Evolutionary conservation across 2,888 invertebrate species (phyloP).

Genomic region (Cantharis lateralis): DNA sequence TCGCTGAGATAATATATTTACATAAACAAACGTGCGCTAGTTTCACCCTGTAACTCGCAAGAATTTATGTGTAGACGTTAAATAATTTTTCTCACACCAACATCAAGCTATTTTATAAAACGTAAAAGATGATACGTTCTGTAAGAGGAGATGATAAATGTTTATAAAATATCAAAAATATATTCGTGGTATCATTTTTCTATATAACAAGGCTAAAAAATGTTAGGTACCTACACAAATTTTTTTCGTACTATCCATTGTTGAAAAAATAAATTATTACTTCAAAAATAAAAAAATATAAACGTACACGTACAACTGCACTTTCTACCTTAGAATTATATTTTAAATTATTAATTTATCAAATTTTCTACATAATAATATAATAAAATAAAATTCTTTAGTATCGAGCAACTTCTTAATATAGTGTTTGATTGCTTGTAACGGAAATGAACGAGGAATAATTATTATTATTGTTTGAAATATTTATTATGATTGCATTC

Average conservation of each 20-base stretch:
- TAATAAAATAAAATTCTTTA: background rate
- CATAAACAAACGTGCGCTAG: conserved; percentile 40
- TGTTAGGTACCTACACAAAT: background rate
- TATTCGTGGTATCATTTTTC: conserved; percentile 3
- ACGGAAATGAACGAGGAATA: background rate
- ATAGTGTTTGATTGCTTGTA: background rate
- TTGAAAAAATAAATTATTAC: background rate
- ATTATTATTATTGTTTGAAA: background rate
- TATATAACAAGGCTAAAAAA: background rate
- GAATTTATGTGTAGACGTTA: conserved; percentile 17
- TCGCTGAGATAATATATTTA: conserved; percentile 40
- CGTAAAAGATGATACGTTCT: conserved; percentile 2
- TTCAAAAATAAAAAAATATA: background rate
- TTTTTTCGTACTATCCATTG: background rate
- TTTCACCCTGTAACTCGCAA: conserved; percentile 21
- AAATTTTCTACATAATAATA: background rate
- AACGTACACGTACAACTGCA: too few relatives aligned
- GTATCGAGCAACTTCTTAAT: background rate
- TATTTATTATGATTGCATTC: background rate
- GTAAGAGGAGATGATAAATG: conserved; percentile 11
- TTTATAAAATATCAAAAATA: conserved; percentile 2
- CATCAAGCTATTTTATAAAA: conserved; percentile 5
- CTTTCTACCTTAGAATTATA: background rate
- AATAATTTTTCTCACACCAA: conserved; percentile 13
- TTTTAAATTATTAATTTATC: background rate